A percentile compares a stretch with the other conserved stretches of the same genome.
These are phyloP conservation scores for Megalonaias nervosa DNA, from an alignment of 1,140 invertebrate genomes.

Conservation along the genomic window DNA sequence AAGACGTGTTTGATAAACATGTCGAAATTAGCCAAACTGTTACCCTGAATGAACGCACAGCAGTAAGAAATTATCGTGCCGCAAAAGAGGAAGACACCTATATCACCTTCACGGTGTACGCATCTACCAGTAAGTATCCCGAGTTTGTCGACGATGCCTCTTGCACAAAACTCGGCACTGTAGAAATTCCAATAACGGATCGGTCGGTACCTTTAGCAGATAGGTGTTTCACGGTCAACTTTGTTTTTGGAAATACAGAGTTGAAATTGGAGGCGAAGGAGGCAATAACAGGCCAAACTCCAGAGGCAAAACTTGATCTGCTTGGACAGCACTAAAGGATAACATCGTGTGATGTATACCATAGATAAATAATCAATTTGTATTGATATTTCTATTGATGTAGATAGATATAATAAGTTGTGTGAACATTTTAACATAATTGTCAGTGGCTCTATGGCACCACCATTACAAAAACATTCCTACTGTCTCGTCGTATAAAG, in stretches of 20 bases:
- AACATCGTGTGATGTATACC: no score
- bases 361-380: no score
- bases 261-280: constrained; percentile 36
- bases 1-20: constrained; percentile 37
- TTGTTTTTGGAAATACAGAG: constrained; percentile 46
- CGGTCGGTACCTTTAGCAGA: constrained; percentile 14
- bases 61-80: constrained; percentile 22
- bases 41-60: constrained; percentile 21
- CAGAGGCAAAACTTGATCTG: constrained; percentile 19
- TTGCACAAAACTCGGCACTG: constrained; percentile 37
- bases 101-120: constrained; percentile 34
- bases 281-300: constrained; percentile 2
- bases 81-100: constrained; percentile 20
- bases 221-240: constrained; percentile 28
- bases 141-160: constrained; percentile 27
- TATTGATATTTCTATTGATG: no score
- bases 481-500: no score
- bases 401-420: no score
- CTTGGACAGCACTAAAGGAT: neutral
- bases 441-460: no score
- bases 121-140: constrained; percentile 27
- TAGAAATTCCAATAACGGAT: constrained; percentile 20
- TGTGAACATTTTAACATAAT: no score
- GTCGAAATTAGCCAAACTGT: constrained; percentile 27
- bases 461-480: no score